phyloP scores from a whole-genome alignment of 1,140 invertebrate genomes.

The Drosophila leontia region DNA sequence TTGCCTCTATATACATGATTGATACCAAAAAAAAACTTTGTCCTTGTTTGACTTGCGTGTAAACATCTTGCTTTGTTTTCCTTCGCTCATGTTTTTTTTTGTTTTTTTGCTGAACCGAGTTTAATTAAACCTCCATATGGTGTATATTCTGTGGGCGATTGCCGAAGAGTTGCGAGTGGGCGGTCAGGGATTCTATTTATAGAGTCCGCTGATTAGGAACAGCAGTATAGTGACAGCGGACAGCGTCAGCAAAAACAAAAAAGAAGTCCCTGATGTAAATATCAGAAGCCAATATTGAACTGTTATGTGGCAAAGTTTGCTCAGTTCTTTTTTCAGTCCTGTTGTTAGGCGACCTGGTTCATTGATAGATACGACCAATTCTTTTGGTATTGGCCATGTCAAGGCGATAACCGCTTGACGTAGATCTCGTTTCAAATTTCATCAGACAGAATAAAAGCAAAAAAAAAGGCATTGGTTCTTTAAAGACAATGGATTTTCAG shows the following conservation, averaged over 20 bases:
- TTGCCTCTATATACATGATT: constrained; percentile 57
- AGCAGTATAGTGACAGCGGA: constrained; percentile 23
- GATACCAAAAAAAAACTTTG: constrained; percentile 39
- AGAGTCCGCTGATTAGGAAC: constrained; percentile 45
- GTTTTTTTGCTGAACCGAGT: constrained; percentile 35
- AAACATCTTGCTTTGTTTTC: constrained; percentile 37
- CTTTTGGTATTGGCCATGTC: constrained; percentile 9
- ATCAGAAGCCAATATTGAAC: constrained; percentile 42
- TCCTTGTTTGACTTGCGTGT: constrained; percentile 14
- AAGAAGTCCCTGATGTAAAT: constrained; percentile 51
- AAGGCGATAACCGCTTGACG: constrained; percentile 47
- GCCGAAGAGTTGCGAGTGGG: constrained; percentile 41
- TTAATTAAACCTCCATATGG: constrained; percentile 61
- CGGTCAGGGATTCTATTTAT: constrained; percentile 51
- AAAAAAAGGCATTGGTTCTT: no score
- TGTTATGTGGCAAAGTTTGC: constrained; percentile 26
- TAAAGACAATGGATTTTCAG: background rate
- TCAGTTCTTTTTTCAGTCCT: constrained; percentile 9
- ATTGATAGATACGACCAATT: constrained; percentile 50
- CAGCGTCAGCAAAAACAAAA: constrained; percentile 32
- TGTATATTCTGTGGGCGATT: constrained; percentile 37
- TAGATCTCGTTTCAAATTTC: constrained; percentile 7
- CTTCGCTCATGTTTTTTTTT: constrained; percentile 16
- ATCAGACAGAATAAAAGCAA: background rate
- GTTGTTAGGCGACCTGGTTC: constrained; percentile 42